Base-by-base conservation (phyloP, 37 sponge, comb jelly and placozoan species). In the Oopsacas minuta region DNA sequence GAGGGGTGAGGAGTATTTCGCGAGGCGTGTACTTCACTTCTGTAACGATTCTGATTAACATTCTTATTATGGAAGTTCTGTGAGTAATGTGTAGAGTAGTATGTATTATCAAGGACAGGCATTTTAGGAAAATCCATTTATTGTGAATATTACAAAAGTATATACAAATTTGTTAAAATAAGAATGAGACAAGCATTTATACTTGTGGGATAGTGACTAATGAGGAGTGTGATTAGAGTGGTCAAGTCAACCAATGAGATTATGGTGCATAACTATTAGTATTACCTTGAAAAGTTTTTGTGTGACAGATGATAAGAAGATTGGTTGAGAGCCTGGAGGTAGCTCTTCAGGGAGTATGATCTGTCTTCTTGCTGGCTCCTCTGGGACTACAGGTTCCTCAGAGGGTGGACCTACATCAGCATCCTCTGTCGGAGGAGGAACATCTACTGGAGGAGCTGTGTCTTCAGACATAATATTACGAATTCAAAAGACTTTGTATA, bases 21-120 rank as follows among this genome's bases (percentile, higher is more conserved):
- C 32, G 75, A 61, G 75, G 75, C 75, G 75, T 61, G 75, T 61
- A 61, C 75, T 34, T 61, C 75, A 61, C 75, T 61, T 3, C 75
- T 3, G 22, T 61, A 61, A 7, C 75, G 20, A 34, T n/a, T 61
- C 75, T 61, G 75, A 10, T 3, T 34, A 7, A 61, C 75, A 7
- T 61, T n/a, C 75, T 61, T 61, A 25, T 61, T 25, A n/a, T 61
- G 75, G 75, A 61, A 61, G 75, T 61, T 61, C 75, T 61, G 75
- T 10, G 20, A 25, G 22, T 61, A 61, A 25, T 25, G 22, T 25
- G 75, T 61, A 3, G 20, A 25, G 75, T 61, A 61, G 75, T 61
- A 61, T 7, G 75, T 61, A 3, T 61, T 61, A 5, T 61, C 75
- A 3, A 12, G 28, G 28, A n/a, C 75, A 12, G 75, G 75, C 75